Conservation (phyloP, 2,797 vertebrate species). For the Champsocephalus esox region DNA sequence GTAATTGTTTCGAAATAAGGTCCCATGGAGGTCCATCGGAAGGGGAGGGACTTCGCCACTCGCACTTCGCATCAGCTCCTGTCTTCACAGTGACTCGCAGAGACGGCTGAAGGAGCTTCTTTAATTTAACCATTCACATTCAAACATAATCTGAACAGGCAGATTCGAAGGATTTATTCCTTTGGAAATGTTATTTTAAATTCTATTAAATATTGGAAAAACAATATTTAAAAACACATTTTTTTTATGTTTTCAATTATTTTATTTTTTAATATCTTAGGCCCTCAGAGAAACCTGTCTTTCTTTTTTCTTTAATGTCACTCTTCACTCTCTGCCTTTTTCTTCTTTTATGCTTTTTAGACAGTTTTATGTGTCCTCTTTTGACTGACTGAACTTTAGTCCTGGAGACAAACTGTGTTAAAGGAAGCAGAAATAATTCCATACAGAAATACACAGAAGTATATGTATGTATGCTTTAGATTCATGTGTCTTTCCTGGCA, state of each 20-base stretch:
- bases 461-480: conserved; percentile 8
- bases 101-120: no score
- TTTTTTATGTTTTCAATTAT: background rate
- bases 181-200: no score
- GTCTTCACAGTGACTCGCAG: no score
- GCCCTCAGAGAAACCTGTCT: background rate
- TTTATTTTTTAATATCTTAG: background rate
- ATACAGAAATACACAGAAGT: background rate
- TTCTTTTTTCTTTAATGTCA: conserved; percentile 20
- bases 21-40: no score
- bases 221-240: no score
- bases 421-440: conserved; percentile 36
- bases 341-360: conserved; percentile 26
- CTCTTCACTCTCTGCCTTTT: background rate
- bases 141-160: no score
- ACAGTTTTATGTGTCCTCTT: conserved; percentile 38
- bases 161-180: no score
- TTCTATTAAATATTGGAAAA: no score
- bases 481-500: conserved; percentile 4
- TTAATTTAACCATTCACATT: no score
- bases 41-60: no score
- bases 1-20: no score
- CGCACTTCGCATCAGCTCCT: no score
- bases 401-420: conserved; percentile 20
- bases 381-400: conserved; percentile 42